A percentile compares a stretch with the other conserved stretches of the same genome.
Conservation (phyloP, 2,888 invertebrate genomes). For the Ceramica pisi region DNA sequence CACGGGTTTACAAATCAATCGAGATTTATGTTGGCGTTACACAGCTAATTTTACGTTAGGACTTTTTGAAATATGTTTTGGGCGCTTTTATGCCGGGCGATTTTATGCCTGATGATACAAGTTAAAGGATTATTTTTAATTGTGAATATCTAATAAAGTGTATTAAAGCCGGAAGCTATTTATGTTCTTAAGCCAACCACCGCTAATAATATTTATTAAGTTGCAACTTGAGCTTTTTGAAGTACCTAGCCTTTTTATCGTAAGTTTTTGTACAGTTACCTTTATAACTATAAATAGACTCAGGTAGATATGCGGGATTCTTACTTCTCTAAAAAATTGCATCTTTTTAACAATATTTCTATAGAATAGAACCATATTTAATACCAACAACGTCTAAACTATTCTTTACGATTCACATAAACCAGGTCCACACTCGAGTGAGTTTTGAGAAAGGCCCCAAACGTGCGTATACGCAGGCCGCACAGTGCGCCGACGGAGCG, state of each 20-base stretch:
- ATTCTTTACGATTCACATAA: conserved; percentile 75
- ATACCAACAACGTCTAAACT: conserved; percentile 69
- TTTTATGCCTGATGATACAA: not conserved
- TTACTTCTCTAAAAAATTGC: conserved; percentile 36
- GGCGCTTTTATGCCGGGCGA: not conserved
- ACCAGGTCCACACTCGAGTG: conserved; percentile 78
- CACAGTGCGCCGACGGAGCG: conserved; percentile 71
- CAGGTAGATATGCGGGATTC: conserved; percentile 54
- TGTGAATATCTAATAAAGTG: not conserved
- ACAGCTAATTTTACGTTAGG: conserved; percentile 59
- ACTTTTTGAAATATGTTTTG: conserved; percentile 41
- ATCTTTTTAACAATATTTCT: conserved; percentile 49
- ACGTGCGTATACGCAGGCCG: conserved; percentile 73
- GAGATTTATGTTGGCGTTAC: conserved; percentile 69
- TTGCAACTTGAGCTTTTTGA: conserved; percentile 39
- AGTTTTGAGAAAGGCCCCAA: conserved; percentile 75
- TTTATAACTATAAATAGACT: conserved; percentile 33
- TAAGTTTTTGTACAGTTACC: conserved; percentile 19
- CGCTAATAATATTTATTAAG: conserved; percentile 14
- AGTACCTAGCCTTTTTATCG: conserved; percentile 32
- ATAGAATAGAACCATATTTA: conserved; percentile 64
- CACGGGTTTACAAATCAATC: conserved; percentile 79
- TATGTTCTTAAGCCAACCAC: conserved; percentile 1
- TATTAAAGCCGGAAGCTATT: conserved; percentile 18
- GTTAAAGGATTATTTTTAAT: not conserved